A percentile compares a stretch with the other conserved stretches of the same genome.
Conservation (phyloP, 2,888 invertebrate genomes). For the Chrysomela aeneicollis region DNA sequence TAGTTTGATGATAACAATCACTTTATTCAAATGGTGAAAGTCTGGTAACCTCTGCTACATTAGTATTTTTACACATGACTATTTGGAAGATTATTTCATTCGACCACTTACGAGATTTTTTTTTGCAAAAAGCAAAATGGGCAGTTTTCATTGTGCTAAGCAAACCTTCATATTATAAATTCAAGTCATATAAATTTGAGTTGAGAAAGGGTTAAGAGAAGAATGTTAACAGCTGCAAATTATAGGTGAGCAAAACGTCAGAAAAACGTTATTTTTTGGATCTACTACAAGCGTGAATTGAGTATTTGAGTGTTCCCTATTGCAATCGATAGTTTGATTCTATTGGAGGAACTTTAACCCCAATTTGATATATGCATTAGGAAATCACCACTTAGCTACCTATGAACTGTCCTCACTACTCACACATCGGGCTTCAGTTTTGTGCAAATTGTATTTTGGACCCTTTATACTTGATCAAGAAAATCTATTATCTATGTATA, state of each 20-base stretch:
- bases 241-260: neutral
- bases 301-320: neutral
- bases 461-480: neutral
- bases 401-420: neutral
- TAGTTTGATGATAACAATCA: too few relatives aligned
- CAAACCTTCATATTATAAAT: neutral
- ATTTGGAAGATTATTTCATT: neutral
- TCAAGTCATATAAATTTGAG: too few relatives aligned
- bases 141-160: neutral
- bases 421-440: neutral
- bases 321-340: neutral
- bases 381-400: neutral
- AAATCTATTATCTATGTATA: neutral
- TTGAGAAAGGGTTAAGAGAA: too few relatives aligned
- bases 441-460: neutral
- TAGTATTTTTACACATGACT: neutral
- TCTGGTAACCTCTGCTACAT: slow-evolving; percentile 1
- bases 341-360: neutral
- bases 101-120: neutral
- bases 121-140: neutral
- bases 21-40: neutral
- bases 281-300: neutral
- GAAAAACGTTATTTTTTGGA: neutral
- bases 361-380: neutral
- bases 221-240: too few relatives aligned